Evolutionary conservation across 1,140 invertebrate species (phyloP).

Genomic region (fruit fly (Drosophila melanogaster)): DNA sequence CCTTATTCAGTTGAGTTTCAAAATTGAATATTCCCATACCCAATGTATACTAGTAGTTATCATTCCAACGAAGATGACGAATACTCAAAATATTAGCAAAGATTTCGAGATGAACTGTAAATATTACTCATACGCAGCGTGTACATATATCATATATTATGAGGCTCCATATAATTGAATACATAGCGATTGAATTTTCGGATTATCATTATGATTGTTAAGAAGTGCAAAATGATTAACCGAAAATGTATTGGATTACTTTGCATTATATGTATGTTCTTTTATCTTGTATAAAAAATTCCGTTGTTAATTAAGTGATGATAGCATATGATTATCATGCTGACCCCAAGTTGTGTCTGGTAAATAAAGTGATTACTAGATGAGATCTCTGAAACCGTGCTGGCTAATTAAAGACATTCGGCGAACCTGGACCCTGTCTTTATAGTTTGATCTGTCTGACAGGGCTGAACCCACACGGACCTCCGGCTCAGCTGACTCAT

Average conservation of each 20-base stretch:
- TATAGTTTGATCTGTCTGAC: conserved; percentile 2
- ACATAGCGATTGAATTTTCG: too few species aligned
- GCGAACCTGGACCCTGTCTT: conserved; percentile 1
- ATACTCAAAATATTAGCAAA: neutral
- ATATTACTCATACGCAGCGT: conserved; percentile 4
- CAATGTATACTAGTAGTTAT: too few species aligned
- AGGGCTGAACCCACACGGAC: conserved; percentile 8
- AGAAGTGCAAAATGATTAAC: too few species aligned
- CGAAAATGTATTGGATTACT: too few species aligned
- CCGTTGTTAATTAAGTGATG: neutral
- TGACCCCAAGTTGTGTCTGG: neutral
- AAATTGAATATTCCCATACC: too few species aligned
- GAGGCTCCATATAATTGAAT: too few species aligned
- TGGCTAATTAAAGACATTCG: neutral
- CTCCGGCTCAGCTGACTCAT: conserved; percentile 42
- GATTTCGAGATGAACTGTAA: neutral
- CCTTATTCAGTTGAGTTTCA: too few species aligned
- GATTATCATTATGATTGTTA: too few species aligned
- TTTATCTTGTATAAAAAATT: neutral
- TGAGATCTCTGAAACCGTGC: conserved; percentile 2
- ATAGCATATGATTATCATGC: neutral
- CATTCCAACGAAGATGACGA: too few species aligned
- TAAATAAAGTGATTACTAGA: conserved; percentile 4
- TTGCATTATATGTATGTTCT: too few species aligned
- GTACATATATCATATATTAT: too few species aligned